Conservation (phyloP, 2,113 vertebrate species). For the Ictalurus furcatus region DNA sequence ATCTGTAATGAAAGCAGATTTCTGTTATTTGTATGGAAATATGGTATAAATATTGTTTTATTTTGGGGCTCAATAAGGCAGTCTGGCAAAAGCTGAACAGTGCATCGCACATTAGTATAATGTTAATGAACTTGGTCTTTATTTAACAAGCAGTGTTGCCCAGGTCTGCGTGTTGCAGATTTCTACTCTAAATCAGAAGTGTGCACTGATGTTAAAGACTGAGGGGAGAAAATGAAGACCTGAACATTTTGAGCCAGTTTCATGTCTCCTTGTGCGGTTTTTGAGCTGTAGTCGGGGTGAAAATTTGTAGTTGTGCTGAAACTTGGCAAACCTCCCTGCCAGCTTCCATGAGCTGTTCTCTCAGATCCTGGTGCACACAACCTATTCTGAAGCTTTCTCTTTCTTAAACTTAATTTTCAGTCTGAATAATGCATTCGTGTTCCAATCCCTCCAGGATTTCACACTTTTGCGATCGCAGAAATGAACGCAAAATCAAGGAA, state of each 20-base stretch:
- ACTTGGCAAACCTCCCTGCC: neutral
- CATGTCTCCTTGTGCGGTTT: neutral
- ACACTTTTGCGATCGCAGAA: too few relatives aligned
- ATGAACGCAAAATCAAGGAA: too few relatives aligned
- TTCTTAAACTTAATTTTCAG: too few relatives aligned
- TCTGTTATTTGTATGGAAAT: neutral
- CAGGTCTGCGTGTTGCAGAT: neutral
- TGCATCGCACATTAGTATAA: neutral
- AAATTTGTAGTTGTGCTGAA: neutral
- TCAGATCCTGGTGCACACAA: neutral
- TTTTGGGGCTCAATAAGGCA: neutral
- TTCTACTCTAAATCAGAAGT: neutral
- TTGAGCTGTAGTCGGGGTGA: too few relatives aligned
- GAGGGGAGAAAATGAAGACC: neutral
- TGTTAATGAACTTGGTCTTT: neutral
- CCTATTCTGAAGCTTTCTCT: too few relatives aligned
- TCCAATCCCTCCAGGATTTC: too few relatives aligned
- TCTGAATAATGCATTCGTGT: too few relatives aligned
- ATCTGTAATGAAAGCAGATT: neutral
- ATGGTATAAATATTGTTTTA: neutral
- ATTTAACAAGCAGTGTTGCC: neutral
- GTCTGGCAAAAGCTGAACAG: neutral
- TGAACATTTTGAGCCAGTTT: neutral
- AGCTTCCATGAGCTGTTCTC: neutral
- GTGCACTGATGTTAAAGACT: neutral